Conservation (phyloP, 2,888 invertebrate genomes). For the Xestoiulus laeticollis region DNA sequence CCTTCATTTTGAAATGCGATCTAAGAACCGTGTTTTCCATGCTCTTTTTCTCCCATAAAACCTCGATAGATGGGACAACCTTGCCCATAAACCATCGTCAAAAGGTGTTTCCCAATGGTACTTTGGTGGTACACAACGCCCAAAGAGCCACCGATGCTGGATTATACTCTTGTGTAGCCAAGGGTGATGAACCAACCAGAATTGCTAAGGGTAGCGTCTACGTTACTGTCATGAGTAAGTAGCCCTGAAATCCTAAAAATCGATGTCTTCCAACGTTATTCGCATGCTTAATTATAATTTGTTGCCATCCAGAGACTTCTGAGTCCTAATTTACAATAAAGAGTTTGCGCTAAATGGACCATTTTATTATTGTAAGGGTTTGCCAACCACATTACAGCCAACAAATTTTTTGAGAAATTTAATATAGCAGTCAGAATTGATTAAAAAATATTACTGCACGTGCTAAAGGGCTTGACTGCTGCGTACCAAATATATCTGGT, state of each 20-base stretch:
- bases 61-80: conserved; percentile 55
- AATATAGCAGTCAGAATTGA: background rate
- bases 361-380: conserved; percentile 11
- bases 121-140: conserved; percentile 62
- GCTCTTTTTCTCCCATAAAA: conserved; percentile 29
- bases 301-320: conserved; percentile 15
- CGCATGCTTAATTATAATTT: conserved; percentile 31
- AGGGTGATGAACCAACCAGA: conserved; percentile 61
- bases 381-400: background rate
- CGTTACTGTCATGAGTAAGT: conserved; percentile 63
- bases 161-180: conserved; percentile 63
- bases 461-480: background rate
- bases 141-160: conserved; percentile 63
- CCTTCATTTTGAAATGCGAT: background rate
- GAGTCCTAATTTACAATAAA: conserved; percentile 35
- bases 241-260: background rate
- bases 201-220: conserved; percentile 61
- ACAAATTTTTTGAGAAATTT: background rate
- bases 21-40: background rate
- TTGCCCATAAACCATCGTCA: conserved; percentile 64
- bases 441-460: background rate
- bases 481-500: background rate
- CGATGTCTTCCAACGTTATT: background rate
- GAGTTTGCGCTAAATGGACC: background rate
- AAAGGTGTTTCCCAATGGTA: conserved; percentile 61